phyloP scores from a whole-genome alignment of 2,113 vertebrate genomes.

The Lanius collurio region DNA sequence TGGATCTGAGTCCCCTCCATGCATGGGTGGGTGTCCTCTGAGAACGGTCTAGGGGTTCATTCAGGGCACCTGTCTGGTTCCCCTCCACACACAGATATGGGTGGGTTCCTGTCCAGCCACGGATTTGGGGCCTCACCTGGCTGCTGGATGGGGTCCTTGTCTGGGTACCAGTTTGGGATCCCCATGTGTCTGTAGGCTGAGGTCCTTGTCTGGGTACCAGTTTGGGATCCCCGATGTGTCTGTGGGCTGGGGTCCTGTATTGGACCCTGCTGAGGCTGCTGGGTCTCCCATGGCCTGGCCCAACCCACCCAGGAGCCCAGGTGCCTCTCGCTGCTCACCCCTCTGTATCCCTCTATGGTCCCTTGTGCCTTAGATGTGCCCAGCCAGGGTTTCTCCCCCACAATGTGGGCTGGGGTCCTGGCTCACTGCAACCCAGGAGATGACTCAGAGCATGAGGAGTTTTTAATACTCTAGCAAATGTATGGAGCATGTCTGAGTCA shows the following conservation, averaged over 20 bases:
- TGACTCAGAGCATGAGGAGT: not conserved
- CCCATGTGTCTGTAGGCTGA: not conserved
- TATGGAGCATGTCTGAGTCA: not conserved
- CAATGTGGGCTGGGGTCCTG: accelerated
- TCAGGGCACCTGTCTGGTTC: not conserved
- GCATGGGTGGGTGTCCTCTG: not conserved
- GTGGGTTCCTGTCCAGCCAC: not conserved
- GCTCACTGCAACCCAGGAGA: accelerated
- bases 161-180: not conserved
- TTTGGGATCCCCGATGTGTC: not conserved
- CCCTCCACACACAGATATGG: not conserved
- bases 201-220: not conserved
- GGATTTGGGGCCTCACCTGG: not conserved
- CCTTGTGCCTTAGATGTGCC: accelerated
- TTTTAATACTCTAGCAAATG: not conserved
- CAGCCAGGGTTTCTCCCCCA: not conserved
- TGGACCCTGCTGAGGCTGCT: not conserved
- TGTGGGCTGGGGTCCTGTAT: accelerated
- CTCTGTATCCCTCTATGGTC: accelerated
- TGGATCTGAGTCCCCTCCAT: not conserved
- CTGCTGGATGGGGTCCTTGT: not conserved
- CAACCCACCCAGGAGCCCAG: not conserved
- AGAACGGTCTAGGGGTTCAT: not conserved
- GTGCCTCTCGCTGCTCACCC: not conserved
- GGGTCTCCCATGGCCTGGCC: accelerated